phyloP scores from a whole-genome alignment of 2,888 invertebrate species.

The Ariolimax columbianus region DNA sequence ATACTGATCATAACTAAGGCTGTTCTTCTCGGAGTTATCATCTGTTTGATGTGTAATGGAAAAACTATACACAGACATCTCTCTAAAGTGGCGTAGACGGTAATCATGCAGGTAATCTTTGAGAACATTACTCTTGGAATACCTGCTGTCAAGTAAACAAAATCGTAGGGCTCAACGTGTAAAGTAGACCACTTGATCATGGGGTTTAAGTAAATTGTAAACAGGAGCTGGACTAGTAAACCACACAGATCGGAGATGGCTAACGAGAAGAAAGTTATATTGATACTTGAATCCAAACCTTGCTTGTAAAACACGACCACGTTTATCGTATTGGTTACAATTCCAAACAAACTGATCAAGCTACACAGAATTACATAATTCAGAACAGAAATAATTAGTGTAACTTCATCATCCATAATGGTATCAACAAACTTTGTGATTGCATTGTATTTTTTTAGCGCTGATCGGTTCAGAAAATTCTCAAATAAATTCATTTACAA shows the following conservation, averaged over 20 bases:
- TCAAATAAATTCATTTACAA: too few species aligned
- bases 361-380: background rate
- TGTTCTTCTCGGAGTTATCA: background rate
- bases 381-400: background rate
- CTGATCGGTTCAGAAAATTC: too few species aligned
- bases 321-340: background rate
- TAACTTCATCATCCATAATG: background rate
- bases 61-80: slow-evolving; percentile 15
- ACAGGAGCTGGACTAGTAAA: background rate
- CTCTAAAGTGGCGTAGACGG: background rate
- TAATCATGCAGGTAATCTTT: background rate
- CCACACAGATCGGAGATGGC: slow-evolving; percentile 5
- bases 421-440: background rate
- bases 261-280: background rate
- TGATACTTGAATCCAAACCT: background rate
- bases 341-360: background rate
- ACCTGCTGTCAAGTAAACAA: background rate
- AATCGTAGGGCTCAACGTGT: background rate
- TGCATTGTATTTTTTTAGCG: too few species aligned
- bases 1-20: background rate
- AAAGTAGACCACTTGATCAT: background rate
- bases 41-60: slow-evolving; percentile 5
- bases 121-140: background rate
- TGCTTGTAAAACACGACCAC: background rate
- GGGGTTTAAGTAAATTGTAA: background rate